These are phyloP conservation scores for Ciconia stormi DNA, from an alignment of 2,113 vertebrate species.

Conservation along the genomic window DNA sequence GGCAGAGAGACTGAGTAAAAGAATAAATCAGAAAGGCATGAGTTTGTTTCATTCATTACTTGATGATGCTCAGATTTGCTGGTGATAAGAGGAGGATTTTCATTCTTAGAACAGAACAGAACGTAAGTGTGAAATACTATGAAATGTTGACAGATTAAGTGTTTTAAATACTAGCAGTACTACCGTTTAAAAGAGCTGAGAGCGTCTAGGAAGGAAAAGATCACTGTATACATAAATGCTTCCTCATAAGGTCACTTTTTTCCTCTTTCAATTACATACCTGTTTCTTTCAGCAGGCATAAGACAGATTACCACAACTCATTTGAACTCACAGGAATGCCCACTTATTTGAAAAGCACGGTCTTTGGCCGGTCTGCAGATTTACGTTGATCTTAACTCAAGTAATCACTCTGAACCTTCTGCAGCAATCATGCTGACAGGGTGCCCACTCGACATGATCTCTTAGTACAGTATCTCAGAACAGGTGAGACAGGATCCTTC, in stretches of 20 bases:
- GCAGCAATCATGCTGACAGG: background rate
- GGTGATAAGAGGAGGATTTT: background rate
- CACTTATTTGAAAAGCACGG: background rate
- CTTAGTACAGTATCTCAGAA: background rate
- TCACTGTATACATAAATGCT: rapidly evolving
- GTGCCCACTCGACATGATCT: background rate
- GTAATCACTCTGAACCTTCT: background rate
- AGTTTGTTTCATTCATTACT: background rate
- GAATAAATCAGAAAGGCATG: background rate
- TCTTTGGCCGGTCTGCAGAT: background rate
- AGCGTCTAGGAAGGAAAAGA: background rate
- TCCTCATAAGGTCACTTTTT: background rate
- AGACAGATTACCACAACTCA: background rate
- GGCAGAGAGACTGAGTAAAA: background rate
- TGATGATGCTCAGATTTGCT: background rate
- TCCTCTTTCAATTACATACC: background rate
- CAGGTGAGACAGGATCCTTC: background rate
- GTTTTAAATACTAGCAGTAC: background rate
- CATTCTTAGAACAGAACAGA: background rate
- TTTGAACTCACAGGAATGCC: background rate
- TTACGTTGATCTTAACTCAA: background rate
- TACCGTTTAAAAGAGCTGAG: background rate
- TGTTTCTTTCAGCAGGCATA: background rate
- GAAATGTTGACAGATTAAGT: background rate
- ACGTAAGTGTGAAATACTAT: background rate